Evolutionary conservation across 2,113 vertebrate species (phyloP), one percentile per base, ranked within the genome.

Genomic region (Tichodroma muraria): DNA sequence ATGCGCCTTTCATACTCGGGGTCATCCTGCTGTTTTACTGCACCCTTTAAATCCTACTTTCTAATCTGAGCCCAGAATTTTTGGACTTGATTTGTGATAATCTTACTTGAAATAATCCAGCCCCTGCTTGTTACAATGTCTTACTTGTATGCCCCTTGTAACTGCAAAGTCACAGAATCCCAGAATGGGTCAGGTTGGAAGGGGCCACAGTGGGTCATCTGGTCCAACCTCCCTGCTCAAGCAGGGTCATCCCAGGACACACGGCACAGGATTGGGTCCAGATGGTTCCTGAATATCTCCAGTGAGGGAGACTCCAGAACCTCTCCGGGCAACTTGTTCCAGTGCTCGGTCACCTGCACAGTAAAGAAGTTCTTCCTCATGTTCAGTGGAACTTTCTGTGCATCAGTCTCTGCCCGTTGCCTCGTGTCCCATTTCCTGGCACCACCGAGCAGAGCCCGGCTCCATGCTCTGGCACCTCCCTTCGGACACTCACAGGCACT

Each of bases 361-460:
- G 16, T 19, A 14, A n/a, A 16, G 7, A 52, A 35, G 13, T 2
- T 72, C 27, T 44, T 35, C 2, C 5, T 64, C 42, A 13, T 4
- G 10, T 15, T 56, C 31, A 18, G 25, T 27, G 30, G 24, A 49
- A 31, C 8, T 72, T 50, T 14, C 10, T 8, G 13, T 15, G 18
- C 37, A 44, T 20, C 50, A 40, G 18, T 50, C 72, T 72, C 8
- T 80, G 50, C 59, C 31, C 31, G 6, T 5, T 9, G 17, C 6
- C 59, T 37, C 50, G 0, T 35, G 42, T 61, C 47, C 40, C 16
- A 1, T 30, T 11, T 11, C 52, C 15, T 3, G 4, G 10, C 66
- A 33, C 3, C 42, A 7, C 42, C 2, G 35, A 50, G 47, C 33
- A 80, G 76, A 44, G 44, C 68, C 76, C 1, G 2, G 37, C 6